These are phyloP conservation scores for Aurelia coerulea DNA, from an alignment of 30 jellyfish, hydroid and myxozoan species.

Conservation along the genomic window DNA sequence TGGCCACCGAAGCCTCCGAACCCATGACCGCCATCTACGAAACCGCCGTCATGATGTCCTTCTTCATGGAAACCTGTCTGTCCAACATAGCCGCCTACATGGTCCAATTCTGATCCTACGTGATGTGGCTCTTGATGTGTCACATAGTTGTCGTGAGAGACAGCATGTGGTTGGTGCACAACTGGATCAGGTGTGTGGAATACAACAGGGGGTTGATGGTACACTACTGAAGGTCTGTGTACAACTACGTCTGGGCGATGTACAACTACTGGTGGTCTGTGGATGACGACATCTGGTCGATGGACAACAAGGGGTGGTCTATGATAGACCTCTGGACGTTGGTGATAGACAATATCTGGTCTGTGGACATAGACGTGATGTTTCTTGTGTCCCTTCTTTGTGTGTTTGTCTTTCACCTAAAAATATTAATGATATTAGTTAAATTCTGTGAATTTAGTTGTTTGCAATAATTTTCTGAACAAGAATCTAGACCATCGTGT, in stretches of 20 bases:
- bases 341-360: constrained; percentile 84
- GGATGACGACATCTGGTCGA: constrained; percentile 83
- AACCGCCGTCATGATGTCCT: background rate
- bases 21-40: constrained; percentile 12
- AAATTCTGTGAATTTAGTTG: too few species aligned
- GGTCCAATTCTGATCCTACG: constrained; percentile 70
- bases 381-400: constrained; percentile 54
- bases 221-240: constrained; percentile 74
- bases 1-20: constrained; percentile 18
- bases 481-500: too few species aligned
- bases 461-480: too few species aligned
- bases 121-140: constrained; percentile 78
- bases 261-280: constrained; percentile 75
- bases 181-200: constrained; percentile 89
- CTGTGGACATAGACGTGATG: constrained; percentile 77
- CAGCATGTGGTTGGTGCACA: constrained; percentile 77
- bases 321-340: constrained; percentile 82
- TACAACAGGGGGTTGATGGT: constrained; percentile 90
- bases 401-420: constrained; percentile 13
- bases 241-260: constrained; percentile 91
- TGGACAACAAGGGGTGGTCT: constrained; percentile 78
- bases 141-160: constrained; percentile 89
- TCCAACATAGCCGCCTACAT: constrained; percentile 61
- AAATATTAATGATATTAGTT: too few species aligned
- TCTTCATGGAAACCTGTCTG: constrained; percentile 50